Conservation (phyloP, 2,113 vertebrate genomes). For the Taxidea taxus region DNA sequence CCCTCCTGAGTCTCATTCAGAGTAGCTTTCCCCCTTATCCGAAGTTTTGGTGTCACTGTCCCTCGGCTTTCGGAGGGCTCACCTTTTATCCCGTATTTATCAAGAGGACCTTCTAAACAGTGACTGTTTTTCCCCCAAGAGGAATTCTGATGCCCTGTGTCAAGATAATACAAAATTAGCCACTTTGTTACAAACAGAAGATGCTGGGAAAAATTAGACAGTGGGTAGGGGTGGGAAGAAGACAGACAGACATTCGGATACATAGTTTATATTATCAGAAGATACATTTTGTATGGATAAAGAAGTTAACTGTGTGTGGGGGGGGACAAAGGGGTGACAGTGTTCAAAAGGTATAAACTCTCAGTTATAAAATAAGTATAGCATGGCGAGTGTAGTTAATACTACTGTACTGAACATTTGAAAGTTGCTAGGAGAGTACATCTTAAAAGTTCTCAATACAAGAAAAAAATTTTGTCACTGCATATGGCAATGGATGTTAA, state of each 20-base stretch:
- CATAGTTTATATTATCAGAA: not conserved
- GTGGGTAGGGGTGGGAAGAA: not conserved
- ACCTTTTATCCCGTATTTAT: not conserved
- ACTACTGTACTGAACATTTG: not conserved
- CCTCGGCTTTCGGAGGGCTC: not conserved
- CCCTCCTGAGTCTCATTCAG: not conserved
- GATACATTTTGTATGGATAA: not conserved
- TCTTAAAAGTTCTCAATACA: not conserved
- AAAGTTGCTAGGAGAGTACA: not conserved
- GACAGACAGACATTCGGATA: not conserved
- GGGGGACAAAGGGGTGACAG: not conserved
- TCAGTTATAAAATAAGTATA: not conserved
- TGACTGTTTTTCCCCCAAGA: slow-evolving; percentile 13
- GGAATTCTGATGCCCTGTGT: slow-evolving; percentile 29
- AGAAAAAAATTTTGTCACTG: not conserved
- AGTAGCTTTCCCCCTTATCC: not conserved
- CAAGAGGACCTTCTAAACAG: not conserved
- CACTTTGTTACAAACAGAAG: slow-evolving; percentile 29
- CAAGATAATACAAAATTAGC: slow-evolving; percentile 20
- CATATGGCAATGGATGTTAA: not conserved
- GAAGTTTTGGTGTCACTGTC: not conserved
- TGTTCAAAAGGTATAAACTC: not conserved
- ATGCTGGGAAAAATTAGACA: not conserved
- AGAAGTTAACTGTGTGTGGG: not conserved
- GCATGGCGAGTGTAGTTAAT: not conserved